Conservation (phyloP, 1,140 invertebrate genomes). For the Drosophila bipectinata region DNA sequence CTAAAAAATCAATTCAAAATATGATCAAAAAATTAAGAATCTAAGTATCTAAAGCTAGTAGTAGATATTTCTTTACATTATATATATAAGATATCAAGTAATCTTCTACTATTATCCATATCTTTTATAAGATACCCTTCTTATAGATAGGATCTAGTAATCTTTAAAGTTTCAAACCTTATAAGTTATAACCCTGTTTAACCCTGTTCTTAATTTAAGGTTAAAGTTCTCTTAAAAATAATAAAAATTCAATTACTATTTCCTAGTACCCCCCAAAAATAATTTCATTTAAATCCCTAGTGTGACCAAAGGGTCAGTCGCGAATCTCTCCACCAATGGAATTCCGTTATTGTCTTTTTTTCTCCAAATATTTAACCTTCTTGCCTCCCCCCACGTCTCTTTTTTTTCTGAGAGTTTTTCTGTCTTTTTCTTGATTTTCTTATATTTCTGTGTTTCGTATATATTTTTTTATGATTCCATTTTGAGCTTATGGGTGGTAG, state of each 20-base stretch:
- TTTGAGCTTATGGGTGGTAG: conserved; percentile 8
- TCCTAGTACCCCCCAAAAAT: background rate
- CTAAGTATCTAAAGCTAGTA: too few relatives aligned
- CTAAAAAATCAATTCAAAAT: too few relatives aligned
- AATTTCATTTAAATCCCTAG: conserved; percentile 10
- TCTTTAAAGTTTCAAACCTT: too few relatives aligned
- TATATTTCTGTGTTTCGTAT: conserved; percentile 20
- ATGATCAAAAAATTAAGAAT: too few relatives aligned
- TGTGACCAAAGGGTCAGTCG: conserved; percentile 13
- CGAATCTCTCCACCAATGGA: conserved; percentile 21
- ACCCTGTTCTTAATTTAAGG: too few relatives aligned
- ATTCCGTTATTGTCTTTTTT: conserved; percentile 38
- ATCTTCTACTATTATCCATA: too few relatives aligned
- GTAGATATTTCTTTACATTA: too few relatives aligned
- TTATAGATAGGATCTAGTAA: too few relatives aligned
- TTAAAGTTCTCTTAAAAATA: too few relatives aligned
- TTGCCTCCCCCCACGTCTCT: background rate
- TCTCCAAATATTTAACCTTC: conserved; percentile 20
- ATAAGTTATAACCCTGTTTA: too few relatives aligned
- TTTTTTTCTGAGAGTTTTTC: conserved; percentile 11
- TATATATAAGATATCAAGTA: too few relatives aligned
- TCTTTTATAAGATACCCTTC: too few relatives aligned
- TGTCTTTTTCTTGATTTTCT: conserved; percentile 16
- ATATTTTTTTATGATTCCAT: conserved; percentile 39
- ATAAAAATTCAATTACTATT: background rate